Base-by-base conservation (phyloP, 2,888 invertebrate species). In the Campaea margaritaria region DNA sequence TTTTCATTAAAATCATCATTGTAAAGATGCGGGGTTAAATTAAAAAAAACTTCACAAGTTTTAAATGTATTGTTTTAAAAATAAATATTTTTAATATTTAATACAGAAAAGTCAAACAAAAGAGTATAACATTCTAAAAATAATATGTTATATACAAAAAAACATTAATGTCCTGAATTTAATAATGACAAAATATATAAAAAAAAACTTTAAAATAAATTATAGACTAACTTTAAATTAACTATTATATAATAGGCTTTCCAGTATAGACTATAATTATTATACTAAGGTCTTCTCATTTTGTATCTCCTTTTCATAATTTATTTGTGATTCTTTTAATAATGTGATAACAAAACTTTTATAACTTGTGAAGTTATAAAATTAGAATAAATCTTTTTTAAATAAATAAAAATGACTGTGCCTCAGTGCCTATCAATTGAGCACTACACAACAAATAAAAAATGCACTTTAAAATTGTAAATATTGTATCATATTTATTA, bases 381-480 rank as follows among this genome's bases (percentile, higher is more conserved):
- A 67, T 68, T 75, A 76, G 54, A 48, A 4, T 47, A 52, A 61
- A 51, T 43, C n/a, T 55, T 60, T 51, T 61, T 61, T 43, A 56
- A 51, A 39, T 61, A 61, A 56, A 60, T 51, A 79, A 73, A 75
- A 79, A 84, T 83, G 87, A 90, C 89, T 89, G 87, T 88, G 87
- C 85, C 87, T 86, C 83, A 79, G 89, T 91, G 91, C 91, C 90
- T 91, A 87, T 83, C 82, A 75, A 79, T 76, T 75, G 78, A 83
- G 89, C 89, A 91, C 89, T 79, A 75, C 75, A 78, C 80, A 83
- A 86, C 82, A 86, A 21, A 85, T 85, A 85, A 81, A n/a, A 75
- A 74, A 74, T 75, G 78, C 76, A 78, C 73, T 71, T 52, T 51
- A 68, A 58, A 67, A 57, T 44, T 70, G 62, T 67, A 68, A 41